Percentiles rank a stretch among this genome's conserved stretches.
Evolutionary conservation across 2,113 vertebrate species (phyloP).

Genomic region (Sylvilagus bachmani): DNA sequence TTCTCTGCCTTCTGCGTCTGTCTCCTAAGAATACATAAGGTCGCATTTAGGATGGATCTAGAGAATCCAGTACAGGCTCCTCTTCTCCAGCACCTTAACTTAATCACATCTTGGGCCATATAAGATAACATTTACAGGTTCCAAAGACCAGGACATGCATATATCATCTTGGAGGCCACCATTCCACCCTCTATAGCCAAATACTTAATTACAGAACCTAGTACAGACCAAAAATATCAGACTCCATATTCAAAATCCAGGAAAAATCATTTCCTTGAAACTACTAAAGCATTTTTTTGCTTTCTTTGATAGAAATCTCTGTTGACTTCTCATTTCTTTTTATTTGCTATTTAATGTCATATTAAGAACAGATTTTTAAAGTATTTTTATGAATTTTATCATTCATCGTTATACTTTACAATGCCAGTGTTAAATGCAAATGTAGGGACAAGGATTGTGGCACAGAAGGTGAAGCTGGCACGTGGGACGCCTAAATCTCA

Average conservation of each 20-base stretch:
- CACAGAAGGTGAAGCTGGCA: too few species aligned
- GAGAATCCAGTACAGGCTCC: neutral
- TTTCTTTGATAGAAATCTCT: neutral
- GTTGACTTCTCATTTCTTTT: neutral
- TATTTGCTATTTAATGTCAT: slow-evolving; percentile 9
- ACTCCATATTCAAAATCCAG: neutral
- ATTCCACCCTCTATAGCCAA: neutral
- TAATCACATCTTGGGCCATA: slow-evolving; percentile 17
- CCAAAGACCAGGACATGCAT: neutral
- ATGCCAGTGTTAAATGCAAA: slow-evolving; percentile 45
- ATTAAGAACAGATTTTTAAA: slow-evolving; percentile 25
- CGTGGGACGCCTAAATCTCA: too few species aligned
- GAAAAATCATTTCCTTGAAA: neutral
- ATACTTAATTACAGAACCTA: neutral
- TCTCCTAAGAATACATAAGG: neutral
- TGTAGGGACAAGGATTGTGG: too few species aligned
- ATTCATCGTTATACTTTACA: neutral
- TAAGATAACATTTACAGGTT: slow-evolving; percentile 8
- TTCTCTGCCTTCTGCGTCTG: neutral
- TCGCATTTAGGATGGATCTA: neutral
- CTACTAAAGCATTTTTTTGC: neutral
- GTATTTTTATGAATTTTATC: slow-evolving; percentile 21
- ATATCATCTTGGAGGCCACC: neutral
- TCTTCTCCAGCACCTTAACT: neutral
- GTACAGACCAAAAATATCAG: slow-evolving; percentile 21